A percentile compares a stretch with the other conserved stretches of the same genome.
These are phyloP conservation scores for Pitta sordida DNA, from an alignment of 2,113 vertebrate genomes.

Conservation along the genomic window DNA sequence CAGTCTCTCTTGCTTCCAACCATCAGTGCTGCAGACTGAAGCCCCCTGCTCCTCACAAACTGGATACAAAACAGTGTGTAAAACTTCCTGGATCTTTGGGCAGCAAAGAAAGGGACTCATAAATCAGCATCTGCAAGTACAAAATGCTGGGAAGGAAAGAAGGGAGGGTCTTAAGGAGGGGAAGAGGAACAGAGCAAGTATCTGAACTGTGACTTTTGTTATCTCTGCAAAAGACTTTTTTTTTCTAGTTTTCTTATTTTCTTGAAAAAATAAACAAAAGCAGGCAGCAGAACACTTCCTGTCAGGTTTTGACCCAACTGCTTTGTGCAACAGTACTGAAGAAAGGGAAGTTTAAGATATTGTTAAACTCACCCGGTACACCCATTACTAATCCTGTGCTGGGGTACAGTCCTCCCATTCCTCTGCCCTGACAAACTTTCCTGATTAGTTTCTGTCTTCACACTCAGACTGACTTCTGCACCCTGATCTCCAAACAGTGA, in stretches of 20 bases:
- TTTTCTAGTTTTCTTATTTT: neutral
- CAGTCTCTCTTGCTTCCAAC: neutral
- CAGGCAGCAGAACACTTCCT: neutral
- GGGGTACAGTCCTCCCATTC: neutral
- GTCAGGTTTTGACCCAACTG: neutral
- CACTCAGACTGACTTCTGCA: conserved; percentile 19
- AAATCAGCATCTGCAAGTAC: neutral
- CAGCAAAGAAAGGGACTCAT: neutral
- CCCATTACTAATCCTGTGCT: neutral
- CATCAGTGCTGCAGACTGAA: neutral
- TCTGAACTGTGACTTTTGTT: neutral
- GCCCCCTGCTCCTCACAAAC: no score
- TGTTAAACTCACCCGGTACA: neutral
- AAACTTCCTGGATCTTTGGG: neutral
- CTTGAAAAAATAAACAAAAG: neutral
- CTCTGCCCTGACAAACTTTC: neutral
- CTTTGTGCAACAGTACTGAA: neutral
- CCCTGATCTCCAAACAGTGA: conserved; percentile 49
- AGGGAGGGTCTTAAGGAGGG: no score
- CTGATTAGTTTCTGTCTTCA: conserved; percentile 16
- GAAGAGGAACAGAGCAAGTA: neutral
- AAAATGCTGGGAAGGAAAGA: neutral
- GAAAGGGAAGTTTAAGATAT: neutral
- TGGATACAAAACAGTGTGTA: fast-evolving
- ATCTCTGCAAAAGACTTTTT: neutral